phyloP scores from a whole-genome alignment of 2,888 invertebrate species.

The Tribolium freemani region DNA sequence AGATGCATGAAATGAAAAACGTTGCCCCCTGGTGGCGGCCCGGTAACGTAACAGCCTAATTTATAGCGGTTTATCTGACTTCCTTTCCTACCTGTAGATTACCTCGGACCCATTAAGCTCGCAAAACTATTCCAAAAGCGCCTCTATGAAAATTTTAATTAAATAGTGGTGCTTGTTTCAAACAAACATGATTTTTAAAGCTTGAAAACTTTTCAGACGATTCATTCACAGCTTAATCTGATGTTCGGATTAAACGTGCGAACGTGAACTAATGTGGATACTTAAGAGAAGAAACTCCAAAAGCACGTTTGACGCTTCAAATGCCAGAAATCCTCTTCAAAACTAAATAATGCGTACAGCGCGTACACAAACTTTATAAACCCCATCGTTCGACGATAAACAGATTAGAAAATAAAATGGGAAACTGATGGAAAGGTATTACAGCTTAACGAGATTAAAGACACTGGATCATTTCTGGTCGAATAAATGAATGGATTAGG shows the following conservation, averaged over 20 bases:
- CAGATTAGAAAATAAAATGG: slow-evolving; percentile 67
- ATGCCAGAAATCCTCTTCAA: slow-evolving; percentile 56
- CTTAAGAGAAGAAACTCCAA: slow-evolving; percentile 49
- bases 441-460: slow-evolving; percentile 65
- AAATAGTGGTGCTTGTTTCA: slow-evolving; percentile 27
- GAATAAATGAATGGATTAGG: slow-evolving; percentile 55
- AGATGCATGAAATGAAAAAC: slow-evolving; percentile 61
- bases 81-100: slow-evolving; percentile 57
- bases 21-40: slow-evolving; percentile 57
- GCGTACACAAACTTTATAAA: slow-evolving; percentile 59
- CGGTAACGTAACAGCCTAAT: slow-evolving; percentile 55
- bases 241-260: slow-evolving; percentile 41
- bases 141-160: slow-evolving; percentile 31
- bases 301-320: slow-evolving; percentile 58
- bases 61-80: slow-evolving; percentile 59
- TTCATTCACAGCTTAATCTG: slow-evolving; percentile 37
- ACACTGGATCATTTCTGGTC: slow-evolving; percentile 60
- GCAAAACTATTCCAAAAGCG: slow-evolving; percentile 35
- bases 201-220: slow-evolving; percentile 34
- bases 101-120: slow-evolving; percentile 42
- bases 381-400: slow-evolving; percentile 62
- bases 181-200: slow-evolving; percentile 39
- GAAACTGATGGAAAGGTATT: slow-evolving; percentile 65
- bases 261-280: slow-evolving; percentile 47
- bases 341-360: slow-evolving; percentile 56